Base-by-base conservation (phyloP, 1,140 invertebrate genomes). In the Drosophila parvula region DNA sequence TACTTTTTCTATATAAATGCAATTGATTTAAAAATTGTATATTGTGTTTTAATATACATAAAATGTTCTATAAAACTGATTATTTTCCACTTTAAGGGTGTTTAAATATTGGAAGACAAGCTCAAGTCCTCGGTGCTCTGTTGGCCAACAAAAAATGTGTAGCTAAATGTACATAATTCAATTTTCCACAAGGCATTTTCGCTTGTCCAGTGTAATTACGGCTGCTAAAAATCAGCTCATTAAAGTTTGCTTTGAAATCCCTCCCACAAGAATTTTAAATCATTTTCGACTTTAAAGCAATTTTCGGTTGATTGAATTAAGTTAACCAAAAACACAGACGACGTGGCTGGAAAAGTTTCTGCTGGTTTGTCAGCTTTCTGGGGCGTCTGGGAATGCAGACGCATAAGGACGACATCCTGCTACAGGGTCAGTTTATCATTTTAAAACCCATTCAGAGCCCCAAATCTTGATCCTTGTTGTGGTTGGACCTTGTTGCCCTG, bases 341-440 rank as follows among this genome's bases (percentile, higher is more conserved):
- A 59, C 22, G 68, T 45, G 61, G 65, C 65, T 55, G 44, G n/a
- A 22, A 81, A 81, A 81, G 73, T 81, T 81, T 81, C 27, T 12
- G 53, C 18, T 47, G 79, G 50, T 34, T 62, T 65, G n/a, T 67
- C 8, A 45, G 40, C 22, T 8, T 14, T 22, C 8, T 7, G 32
- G 28, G 40, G 40, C 58, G 74, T 81, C 79, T 81, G 79, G 47
- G 67, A 67, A 81, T 81, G 73, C 67, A 81, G 79, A 81, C 78
- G 59, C 63, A 47, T 45, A 32, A 28, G 73, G 36, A 40, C 44
- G 48, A 57, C 67, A 53, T 41, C 48, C 34, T 51, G 34, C 22
- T 10, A 30, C 36, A 59, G 53, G 68, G 68, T 71, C 65, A 71
- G 65, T 71, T 50, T 71, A 71, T 71, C 68, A 71, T 71, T 71